Evolutionary conservation across 2,888 invertebrate genomes (phyloP), one percentile per base, ranked within the genome.

Genomic region (Acrobasis suavella): DNA sequence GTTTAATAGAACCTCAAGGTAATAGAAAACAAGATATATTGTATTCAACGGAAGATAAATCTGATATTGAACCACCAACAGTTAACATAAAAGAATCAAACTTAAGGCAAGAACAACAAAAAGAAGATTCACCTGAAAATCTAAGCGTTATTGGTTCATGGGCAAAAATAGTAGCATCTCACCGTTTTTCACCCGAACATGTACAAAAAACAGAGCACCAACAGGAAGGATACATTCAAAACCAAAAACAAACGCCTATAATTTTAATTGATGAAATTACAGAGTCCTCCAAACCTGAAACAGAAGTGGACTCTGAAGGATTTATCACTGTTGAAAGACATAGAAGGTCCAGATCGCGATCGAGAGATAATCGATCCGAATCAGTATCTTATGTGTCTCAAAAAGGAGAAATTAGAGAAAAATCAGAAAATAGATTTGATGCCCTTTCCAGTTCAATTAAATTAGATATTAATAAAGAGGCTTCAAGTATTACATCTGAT

Each of bases 281-380:
- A 38, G 83, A 82, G 22, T 62, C 70, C 62, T 73, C 73, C 65
- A 84, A 81, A 73, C 65, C 78, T 62, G 85, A 85, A 56, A 46
- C 80, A 14, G 77, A 81, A 69, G 68, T 85, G 2, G 89, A 91
- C 71, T 76, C 83, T 38, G 93, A 93, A 75, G 93, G 93, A 9
- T 93, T 93, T 70, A 90, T 93, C 62, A 86, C 82, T 50, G 89
- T 93, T 54, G 91, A 92, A 54, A 87, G 91, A 77, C 86, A 81
- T 69, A 84, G 91, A 75, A 83, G 92, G 67, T 89, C 93, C 54
- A 89, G 94, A 62, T 94, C 95, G 1, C 85, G 91, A 58, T 94
- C 94, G 14, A 91, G 92, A 71, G 89, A 91, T 63, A 76, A 75
- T 54, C 85, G 87, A n/a, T 84, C 86, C 12, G 68, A 74, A 50